Base-by-base conservation (phyloP, 2,797 vertebrate species). In the Tauraco hartlaubi region DNA sequence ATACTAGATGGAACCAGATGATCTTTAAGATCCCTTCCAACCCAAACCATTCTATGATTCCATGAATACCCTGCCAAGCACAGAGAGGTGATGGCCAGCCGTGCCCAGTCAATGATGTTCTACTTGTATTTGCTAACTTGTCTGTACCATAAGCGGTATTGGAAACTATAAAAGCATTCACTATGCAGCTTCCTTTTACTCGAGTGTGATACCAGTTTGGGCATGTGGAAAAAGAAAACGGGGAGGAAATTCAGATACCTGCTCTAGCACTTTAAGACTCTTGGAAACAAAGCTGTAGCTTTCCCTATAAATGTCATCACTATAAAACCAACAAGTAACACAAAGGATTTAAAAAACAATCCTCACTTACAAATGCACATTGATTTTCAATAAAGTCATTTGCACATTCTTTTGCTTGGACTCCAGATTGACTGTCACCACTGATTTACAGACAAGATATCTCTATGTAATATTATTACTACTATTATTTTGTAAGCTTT, bases 321-420 rank as follows among this genome's bases (percentile, higher is more conserved):
- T 39, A 29, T 44, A 80, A 85, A 90, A 73, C 43, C 56, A 93
- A 62, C 9, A 31, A 93, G 31, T 72, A 94, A 92, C 54, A 89
- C 58, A 90, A 92, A 96, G 64, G 80, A 88, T 84, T 79, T 96
- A 46, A 73, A 87, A 96, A 96, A 90, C 89, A 96, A 90, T 80
- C 91, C 88, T 92, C 62, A 41, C 96, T 97, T 95, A 94, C 88
- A 95, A 96, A 96, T 93, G 58, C 79, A 94, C 90, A 97, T 89
- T 95, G 97, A 97, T 97, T 97, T 98, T 97, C 97, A 97, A 95
- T 97, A 97, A 95, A 97, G 88, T 88, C 91, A 97, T 97, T 97
- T 96, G 69, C 93, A 97, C 90, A 10, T 14, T 92, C 96, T 96
- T 94, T 96, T 95, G 68, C 92, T 92, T 89, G 76, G 71, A 80